These are phyloP conservation scores for Hypomecis atomaria DNA, from an alignment of 2,888 invertebrate species.

Conservation along the genomic window DNA sequence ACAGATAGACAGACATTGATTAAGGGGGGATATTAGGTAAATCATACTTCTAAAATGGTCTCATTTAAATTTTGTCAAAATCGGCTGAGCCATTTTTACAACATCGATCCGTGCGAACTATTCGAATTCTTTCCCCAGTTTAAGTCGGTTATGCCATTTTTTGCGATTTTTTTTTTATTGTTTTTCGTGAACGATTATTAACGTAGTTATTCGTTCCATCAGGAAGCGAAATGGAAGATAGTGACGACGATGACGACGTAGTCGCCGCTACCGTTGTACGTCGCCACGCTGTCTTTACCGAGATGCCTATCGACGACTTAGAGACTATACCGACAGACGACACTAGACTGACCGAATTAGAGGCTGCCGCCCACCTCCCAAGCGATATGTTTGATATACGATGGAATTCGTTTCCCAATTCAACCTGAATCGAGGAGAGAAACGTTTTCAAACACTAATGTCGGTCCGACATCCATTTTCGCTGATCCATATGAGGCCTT, in stretches of 20 bases:
- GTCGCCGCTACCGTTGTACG: not conserved
- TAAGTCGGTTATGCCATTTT: too few relatives aligned
- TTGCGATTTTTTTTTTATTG: too few relatives aligned
- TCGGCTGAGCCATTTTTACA: too few relatives aligned
- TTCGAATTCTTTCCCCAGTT: too few relatives aligned
- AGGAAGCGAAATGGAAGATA: not conserved
- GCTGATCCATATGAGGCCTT: constrained; percentile 43
- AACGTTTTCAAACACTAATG: constrained; percentile 36
- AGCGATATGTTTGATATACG: constrained; percentile 24
- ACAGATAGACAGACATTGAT: too few relatives aligned
- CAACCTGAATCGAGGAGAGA: constrained; percentile 35
- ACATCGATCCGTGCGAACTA: too few relatives aligned
- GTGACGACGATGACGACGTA: not conserved
- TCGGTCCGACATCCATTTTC: constrained; percentile 38
- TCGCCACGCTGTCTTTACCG: too few relatives aligned
- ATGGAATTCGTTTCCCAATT: constrained; percentile 36
- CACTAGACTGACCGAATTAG: not conserved
- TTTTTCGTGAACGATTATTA: too few relatives aligned
- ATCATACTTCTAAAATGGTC: too few relatives aligned
- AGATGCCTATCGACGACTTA: too few relatives aligned
- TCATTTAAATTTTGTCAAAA: too few relatives aligned
- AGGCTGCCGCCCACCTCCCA: not conserved
- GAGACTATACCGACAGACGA: not conserved
- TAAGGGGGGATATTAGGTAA: too few relatives aligned
- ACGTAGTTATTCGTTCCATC: not conserved